phyloP scores from a whole-genome alignment of 2,797 vertebrate genomes.

The Leptatherina wallacei region DNA sequence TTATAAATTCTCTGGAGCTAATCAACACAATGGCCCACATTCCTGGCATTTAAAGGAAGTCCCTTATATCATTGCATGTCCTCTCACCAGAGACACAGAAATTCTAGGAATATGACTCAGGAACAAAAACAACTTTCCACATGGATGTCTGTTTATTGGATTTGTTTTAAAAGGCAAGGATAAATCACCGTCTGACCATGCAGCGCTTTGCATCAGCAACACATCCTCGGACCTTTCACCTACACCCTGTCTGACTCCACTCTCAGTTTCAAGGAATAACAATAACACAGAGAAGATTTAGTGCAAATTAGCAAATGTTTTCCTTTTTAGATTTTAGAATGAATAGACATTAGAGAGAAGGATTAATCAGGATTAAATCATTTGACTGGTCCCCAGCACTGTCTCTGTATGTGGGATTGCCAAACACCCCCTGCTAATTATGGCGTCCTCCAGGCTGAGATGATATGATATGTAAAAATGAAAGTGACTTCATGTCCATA shows the following conservation, averaged over 20 bases:
- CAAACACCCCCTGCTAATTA: conserved; percentile 31
- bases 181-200: conserved; percentile 40
- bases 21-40: conserved; percentile 87
- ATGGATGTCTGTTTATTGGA: conserved; percentile 59
- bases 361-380: conserved; percentile 37
- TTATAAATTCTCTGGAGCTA: conserved; percentile 84
- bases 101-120: conserved; percentile 70
- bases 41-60: conserved; percentile 78
- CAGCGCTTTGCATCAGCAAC: conserved; percentile 38
- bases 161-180: conserved; percentile 46
- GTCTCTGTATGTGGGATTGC: conserved; percentile 48
- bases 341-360: conserved; percentile 35
- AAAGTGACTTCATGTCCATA: conserved; percentile 31
- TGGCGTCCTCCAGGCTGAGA: conserved; percentile 24
- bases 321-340: conserved; percentile 37
- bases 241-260: conserved; percentile 39
- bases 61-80: conserved; percentile 74
- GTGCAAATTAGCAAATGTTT: conserved; percentile 35
- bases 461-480: background rate
- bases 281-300: conserved; percentile 17
- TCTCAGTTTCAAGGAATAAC: conserved; percentile 43
- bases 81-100: conserved; percentile 63
- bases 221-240: conserved; percentile 42
- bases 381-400: conserved; percentile 37
- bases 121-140: conserved; percentile 59